Evolutionary conservation across 2,888 invertebrate genomes (phyloP).

Genomic region (Xestobium rufovillosum): DNA sequence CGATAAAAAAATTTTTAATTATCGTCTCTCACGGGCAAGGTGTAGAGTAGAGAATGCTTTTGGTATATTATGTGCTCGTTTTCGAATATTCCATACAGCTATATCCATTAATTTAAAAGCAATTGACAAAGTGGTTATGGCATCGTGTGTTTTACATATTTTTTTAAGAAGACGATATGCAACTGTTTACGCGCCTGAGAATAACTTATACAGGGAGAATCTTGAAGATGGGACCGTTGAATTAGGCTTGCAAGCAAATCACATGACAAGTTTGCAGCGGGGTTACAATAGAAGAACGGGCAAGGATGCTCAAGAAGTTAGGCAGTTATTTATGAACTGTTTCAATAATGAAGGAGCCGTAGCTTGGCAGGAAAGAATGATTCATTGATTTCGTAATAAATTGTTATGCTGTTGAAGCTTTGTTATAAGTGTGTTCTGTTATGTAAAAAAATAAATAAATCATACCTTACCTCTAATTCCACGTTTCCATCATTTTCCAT

Average conservation of each 20-base stretch:
- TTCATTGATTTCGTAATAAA: slow-evolving; percentile 10
- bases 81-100: slow-evolving; percentile 9
- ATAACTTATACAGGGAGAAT: slow-evolving; percentile 14
- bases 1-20: slow-evolving; percentile 8
- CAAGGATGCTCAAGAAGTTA: slow-evolving; percentile 9
- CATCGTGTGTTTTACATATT: slow-evolving; percentile 11
- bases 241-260: slow-evolving; percentile 7
- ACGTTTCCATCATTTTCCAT: not conserved
- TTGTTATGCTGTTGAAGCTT: slow-evolving; percentile 8
- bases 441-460: not conserved
- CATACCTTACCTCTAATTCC: slow-evolving; percentile 5
- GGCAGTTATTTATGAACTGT: slow-evolving; percentile 5
- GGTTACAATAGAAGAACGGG: slow-evolving; percentile 9
- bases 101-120: slow-evolving; percentile 6
- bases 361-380: slow-evolving; percentile 12
- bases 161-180: slow-evolving; percentile 6
- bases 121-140: slow-evolving; percentile 9
- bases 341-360: slow-evolving; percentile 14
- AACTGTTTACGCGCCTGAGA: slow-evolving; percentile 10
- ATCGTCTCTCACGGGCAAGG: slow-evolving; percentile 9
- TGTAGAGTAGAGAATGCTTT: slow-evolving; percentile 9
- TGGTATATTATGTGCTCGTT: slow-evolving; percentile 9
- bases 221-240: slow-evolving; percentile 10
- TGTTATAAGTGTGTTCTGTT: too few relatives aligned
- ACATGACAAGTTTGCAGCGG: slow-evolving; percentile 9